Percentiles rank a stretch among this genome's conserved stretches.
These are phyloP conservation scores for Mimas tiliae DNA, from an alignment of 2,888 invertebrate species.

Conservation along the genomic window DNA sequence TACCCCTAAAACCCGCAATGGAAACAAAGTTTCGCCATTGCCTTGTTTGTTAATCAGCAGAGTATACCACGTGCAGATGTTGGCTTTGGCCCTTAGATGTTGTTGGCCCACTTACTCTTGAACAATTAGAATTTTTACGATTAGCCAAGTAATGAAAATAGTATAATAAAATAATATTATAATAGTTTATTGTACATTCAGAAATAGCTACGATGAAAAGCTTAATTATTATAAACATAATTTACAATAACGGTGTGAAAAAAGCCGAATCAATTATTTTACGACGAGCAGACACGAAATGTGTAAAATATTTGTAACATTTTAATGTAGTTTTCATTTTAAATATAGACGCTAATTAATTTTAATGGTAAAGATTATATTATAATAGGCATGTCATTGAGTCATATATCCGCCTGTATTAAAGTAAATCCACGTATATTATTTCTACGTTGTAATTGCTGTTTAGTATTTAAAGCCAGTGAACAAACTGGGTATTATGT, in stretches of 20 bases:
- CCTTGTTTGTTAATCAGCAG: too few relatives aligned
- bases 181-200: not conserved
- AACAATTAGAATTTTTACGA: too few relatives aligned
- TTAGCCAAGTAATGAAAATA: not conserved
- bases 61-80: too few relatives aligned
- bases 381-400: not conserved
- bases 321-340: constrained; percentile 2
- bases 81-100: too few relatives aligned
- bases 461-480: too few relatives aligned
- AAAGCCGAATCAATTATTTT: constrained; percentile 39
- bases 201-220: not conserved
- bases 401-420: not conserved
- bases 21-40: too few relatives aligned
- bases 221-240: constrained; percentile 13
- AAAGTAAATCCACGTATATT: too few relatives aligned
- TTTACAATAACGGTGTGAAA: constrained; percentile 11
- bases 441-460: too few relatives aligned
- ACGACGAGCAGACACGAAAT: constrained; percentile 51
- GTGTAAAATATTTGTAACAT: constrained; percentile 26
- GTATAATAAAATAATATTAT: not conserved
- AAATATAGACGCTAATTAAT: not conserved
- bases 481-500: too few relatives aligned
- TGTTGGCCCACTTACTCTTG: too few relatives aligned
- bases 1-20: too few relatives aligned
- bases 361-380: not conserved